Base-by-base conservation (phyloP, 2,888 invertebrate genomes). In the Myopa testacea region DNA sequence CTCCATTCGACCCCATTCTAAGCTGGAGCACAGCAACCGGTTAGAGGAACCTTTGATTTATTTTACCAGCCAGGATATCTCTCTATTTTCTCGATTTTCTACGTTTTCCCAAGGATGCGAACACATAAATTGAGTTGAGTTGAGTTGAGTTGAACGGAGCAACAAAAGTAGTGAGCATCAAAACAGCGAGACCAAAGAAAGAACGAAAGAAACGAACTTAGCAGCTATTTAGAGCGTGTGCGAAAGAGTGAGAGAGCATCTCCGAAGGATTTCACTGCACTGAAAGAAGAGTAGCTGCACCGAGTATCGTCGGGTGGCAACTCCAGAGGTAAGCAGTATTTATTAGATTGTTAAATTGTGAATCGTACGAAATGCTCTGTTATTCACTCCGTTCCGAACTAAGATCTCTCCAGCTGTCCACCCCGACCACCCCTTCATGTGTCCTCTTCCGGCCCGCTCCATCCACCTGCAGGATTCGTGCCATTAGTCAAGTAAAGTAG, bases 261-360 rank as follows among this genome's bases (percentile, higher is more conserved):
- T 4, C 63, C 1, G 4, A 19, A 63, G 34, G 55, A 62, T 34
- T 65, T 65, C 65, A 65, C 16, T 65, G 14, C 34, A 45, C 45
- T 50, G 45, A n/a, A 69, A 52, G 52, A 34, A 10, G 14, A 50
- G 16, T 55, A 5, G 55, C 55, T 0, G 16, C 55, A 16, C 45
- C 14, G 34, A 34, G 26, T 37, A 10, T 10, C 65, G 8, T 8
- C 65, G 34, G 37, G 5, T 37, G 37, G 65, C 65, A 34, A 52
- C 6, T 7, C 19, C n/a, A 85, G 85, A 87, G 84, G 84, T 85
- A 84, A 85, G 82, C 82, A 85, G 86, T 86, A 86, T 86, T 86
- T 86, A 87, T 87, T 87, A 86, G 86, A 86, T 87, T 87, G 87
- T 87, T 87, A 87, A 87, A 86, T 86, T 87, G 86, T 84, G 86